phyloP scores from a whole-genome alignment of 2,888 invertebrate species.

The Bugulina stolonifera region DNA sequence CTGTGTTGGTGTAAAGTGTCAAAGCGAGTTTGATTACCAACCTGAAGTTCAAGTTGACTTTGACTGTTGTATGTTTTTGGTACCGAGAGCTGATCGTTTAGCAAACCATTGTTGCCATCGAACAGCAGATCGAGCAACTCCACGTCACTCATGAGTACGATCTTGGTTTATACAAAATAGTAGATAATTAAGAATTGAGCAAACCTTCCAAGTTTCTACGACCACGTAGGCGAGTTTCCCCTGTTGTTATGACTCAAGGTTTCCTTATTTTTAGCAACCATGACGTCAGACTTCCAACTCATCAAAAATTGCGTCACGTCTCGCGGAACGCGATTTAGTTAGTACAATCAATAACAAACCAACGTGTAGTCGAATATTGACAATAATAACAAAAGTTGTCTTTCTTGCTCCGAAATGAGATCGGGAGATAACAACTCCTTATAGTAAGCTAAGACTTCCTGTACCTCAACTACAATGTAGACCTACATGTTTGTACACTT shows the following conservation, averaged over 20 bases:
- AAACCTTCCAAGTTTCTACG: background rate
- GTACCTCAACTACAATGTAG: too few relatives aligned
- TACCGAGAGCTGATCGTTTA: background rate
- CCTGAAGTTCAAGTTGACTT: background rate
- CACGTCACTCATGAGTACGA: slow-evolving; percentile 7
- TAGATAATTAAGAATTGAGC: too few relatives aligned
- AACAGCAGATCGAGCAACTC: slow-evolving; percentile 42
- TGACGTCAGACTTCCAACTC: slow-evolving; percentile 23
- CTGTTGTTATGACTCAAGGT: background rate
- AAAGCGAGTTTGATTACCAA: background rate
- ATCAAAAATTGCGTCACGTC: background rate
- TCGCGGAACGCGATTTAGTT: background rate
- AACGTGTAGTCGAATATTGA: too few relatives aligned
- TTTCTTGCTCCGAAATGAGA: too few relatives aligned
- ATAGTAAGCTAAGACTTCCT: too few relatives aligned
- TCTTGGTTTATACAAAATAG: too few relatives aligned
- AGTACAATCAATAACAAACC: too few relatives aligned
- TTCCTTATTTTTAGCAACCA: background rate
- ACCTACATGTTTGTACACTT: too few relatives aligned
- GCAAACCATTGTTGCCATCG: slow-evolving; percentile 38
- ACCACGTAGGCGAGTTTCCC: background rate
- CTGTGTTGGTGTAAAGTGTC: too few relatives aligned
- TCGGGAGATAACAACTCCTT: too few relatives aligned
- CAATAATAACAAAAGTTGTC: too few relatives aligned
- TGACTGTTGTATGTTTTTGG: background rate